Evolutionary conservation across 1,140 invertebrate species (phyloP).

Genomic region (Pachypsylla venusta): DNA sequence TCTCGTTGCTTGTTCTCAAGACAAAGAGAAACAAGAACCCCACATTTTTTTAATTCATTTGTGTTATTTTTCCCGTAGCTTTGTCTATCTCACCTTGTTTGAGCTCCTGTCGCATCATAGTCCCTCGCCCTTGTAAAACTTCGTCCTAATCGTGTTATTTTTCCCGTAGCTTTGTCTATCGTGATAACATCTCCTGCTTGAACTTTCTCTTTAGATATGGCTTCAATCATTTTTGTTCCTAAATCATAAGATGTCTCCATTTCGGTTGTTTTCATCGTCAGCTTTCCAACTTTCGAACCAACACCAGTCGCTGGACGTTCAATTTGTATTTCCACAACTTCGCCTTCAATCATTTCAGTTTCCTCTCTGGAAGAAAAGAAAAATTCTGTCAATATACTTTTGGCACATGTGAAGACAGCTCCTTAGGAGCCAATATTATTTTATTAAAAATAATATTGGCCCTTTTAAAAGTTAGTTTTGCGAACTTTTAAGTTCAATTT

Average conservation of each 20-base stretch:
- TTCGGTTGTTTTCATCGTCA: constrained; percentile 96
- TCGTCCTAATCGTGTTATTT: constrained; percentile 85
- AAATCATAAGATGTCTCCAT: constrained; percentile 99
- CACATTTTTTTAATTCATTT: no score
- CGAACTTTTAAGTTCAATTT: no score
- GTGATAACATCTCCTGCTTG: constrained; percentile 92
- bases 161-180: constrained; percentile 95
- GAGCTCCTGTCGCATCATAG: constrained; percentile 92
- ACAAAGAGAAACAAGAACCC: neutral
- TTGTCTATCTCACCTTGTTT: constrained; percentile 69
- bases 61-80: constrained; percentile 92
- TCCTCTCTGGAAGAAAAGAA: constrained; percentile 55
- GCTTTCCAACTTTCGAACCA: constrained; percentile 74
- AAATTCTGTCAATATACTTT: no score
- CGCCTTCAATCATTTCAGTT: constrained; percentile 96
- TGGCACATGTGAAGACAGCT: no score
- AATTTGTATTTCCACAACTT: constrained; percentile 95
- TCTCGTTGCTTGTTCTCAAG: no score
- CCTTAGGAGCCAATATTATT: neutral
- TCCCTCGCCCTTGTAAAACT: constrained; percentile 91
- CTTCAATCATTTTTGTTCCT: constrained; percentile 97
- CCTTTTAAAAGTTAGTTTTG: no score
- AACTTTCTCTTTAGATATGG: constrained; percentile 92
- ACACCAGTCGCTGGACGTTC: constrained; percentile 82
- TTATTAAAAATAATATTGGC: neutral